Percentiles rank a stretch among this genome's conserved stretches.
Conservation (phyloP, 53 echinoderm and acorn worm genomes). For the Paracentrotus lividus region DNA sequence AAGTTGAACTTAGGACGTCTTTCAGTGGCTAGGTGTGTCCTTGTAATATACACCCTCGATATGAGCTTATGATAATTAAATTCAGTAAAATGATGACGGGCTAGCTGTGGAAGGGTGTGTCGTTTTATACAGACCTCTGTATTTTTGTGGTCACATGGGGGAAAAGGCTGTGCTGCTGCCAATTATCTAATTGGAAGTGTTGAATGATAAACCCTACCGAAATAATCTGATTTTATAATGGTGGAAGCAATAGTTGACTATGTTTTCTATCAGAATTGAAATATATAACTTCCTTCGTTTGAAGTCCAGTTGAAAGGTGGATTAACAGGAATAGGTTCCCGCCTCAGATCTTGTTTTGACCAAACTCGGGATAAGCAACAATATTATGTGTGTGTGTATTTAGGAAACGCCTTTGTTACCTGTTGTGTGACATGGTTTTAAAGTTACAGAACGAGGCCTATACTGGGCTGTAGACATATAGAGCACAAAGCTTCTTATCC, state of each 20-base stretch:
- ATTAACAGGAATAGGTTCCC: not conserved
- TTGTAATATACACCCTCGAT: not conserved
- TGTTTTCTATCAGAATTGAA: not conserved
- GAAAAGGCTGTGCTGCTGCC: not conserved
- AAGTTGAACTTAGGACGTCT: not conserved
- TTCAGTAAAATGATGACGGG: constrained; percentile 1
- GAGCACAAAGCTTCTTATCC: constrained; percentile 42
- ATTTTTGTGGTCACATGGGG: not conserved
- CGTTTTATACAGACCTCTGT: not conserved
- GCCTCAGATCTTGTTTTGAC: constrained; percentile 16
- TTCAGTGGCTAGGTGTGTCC: constrained; percentile 17
- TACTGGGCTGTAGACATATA: not conserved
- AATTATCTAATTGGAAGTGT: constrained; percentile 31
- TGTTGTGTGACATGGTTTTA: constrained; percentile 8
- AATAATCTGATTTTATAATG: constrained; percentile 4
- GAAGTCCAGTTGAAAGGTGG: not conserved
- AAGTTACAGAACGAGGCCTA: constrained; percentile 21
- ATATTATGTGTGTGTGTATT: constrained; percentile 36
- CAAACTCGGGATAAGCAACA: not conserved
- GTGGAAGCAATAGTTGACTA: not conserved
- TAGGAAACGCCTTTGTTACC: constrained; percentile 23
- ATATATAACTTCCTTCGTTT: not conserved
- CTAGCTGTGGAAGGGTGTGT: constrained; percentile 2
- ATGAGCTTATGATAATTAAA: not conserved
- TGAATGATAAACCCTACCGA: constrained; percentile 19